Base-by-base conservation (phyloP, 2,888 invertebrate species). In the Apocheima hispidaria region DNA sequence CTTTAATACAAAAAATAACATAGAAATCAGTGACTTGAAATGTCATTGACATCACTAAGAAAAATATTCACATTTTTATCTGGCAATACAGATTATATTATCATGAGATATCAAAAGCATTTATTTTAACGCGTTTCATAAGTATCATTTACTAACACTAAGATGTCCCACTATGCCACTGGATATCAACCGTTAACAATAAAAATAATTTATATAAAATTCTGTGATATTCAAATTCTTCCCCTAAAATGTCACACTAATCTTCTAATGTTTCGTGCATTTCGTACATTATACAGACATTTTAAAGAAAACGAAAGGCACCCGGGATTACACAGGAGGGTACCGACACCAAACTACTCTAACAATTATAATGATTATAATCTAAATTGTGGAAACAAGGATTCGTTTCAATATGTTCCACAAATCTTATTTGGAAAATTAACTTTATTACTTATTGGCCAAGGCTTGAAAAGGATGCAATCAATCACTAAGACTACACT, bases 201-300 rank as follows among this genome's bases (percentile, higher is more conserved):
- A 88, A 91, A 78, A 90, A 87, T 86, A 89, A 83, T 88, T 90
- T 85, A 89, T 87, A 90, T 82, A 84, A 82, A 81, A 79, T 83
- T 86, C 81, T 82, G 82, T 78, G 75, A 76, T 78, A 80, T 82
- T 84, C 73, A 79, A 82, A 80, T 49, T 81, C 81, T 84, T 76
- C 65, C 77, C 77, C 78, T 83, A 83, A 83, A 86, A 82, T 88
- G 87, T 86, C 82, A 88, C 82, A 88, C 81, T 86, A 94, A 95
- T 96, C 96, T 96, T 96, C 96, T 96, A 96, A 96, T 95, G 96
- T 96, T 96, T 96, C 96, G 96, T 96, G 96, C 96, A 96, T 96
- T 96, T 96, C 96, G 93, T 95, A 95, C 95, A 95, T 95, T 95
- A 96, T 96, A 96, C 96, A 96, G 95, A 94, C 92, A 92, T 86